These are phyloP conservation scores for Gasteruption jaculator DNA, from an alignment of 2,888 invertebrate species.

Conservation along the genomic window DNA sequence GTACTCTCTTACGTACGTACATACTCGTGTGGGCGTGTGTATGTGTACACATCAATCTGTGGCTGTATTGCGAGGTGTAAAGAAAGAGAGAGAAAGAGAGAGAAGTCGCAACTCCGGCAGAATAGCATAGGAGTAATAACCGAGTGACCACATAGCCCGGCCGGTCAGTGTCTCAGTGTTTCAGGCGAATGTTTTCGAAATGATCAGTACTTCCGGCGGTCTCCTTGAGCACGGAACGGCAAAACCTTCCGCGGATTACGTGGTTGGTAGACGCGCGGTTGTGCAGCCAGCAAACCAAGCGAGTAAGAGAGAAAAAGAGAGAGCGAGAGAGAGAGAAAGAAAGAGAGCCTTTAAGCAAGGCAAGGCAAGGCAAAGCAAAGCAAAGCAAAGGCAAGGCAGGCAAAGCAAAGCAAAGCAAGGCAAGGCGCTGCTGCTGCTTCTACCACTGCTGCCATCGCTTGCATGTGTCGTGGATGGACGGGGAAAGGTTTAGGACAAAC, in stretches of 20 bases:
- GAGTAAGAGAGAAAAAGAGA: constrained; percentile 2
- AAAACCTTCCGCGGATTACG: too few relatives aligned
- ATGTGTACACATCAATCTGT: too few relatives aligned
- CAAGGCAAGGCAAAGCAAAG: background rate
- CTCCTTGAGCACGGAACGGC: too few relatives aligned
- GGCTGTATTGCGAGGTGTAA: constrained; percentile 13
- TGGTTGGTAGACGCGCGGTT: too few relatives aligned
- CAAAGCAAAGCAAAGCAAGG: constrained; percentile 12
- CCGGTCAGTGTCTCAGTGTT: constrained; percentile 42
- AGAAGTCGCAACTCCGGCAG: too few relatives aligned
- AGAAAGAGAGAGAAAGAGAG: background rate
- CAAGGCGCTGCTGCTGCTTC: too few relatives aligned
- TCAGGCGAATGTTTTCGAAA: constrained; percentile 37
- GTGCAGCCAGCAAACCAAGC: too few relatives aligned
- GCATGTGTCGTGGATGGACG: too few relatives aligned
- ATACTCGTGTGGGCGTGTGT: too few relatives aligned
- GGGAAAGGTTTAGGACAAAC: background rate
- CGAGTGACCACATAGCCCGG: constrained; percentile 29
- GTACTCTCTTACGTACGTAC: too few relatives aligned
- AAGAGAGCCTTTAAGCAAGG: constrained; percentile 10
- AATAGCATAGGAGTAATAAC: constrained; percentile 33
- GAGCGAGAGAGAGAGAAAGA: constrained; percentile 13
- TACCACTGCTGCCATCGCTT: too few relatives aligned
- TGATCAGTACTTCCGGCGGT: constrained; percentile 29
- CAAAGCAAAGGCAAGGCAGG: too few relatives aligned